Evolutionary conservation across 37 sponge, comb jelly and placozoan genomes (phyloP).

Genomic region (Petrosia ficiformis): DNA sequence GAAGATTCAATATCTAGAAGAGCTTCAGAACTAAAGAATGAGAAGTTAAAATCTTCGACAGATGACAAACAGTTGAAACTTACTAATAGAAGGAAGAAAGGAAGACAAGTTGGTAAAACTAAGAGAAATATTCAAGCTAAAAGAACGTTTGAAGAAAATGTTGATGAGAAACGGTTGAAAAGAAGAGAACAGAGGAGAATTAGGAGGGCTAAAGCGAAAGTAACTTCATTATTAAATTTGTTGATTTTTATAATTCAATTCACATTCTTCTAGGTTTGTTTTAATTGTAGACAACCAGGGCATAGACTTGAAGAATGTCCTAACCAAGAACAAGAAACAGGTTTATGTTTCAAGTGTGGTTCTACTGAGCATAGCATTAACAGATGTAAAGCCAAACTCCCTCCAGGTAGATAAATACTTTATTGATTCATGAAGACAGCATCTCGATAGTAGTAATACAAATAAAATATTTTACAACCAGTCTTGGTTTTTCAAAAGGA

Average conservation of each 20-base stretch:
- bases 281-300: conserved; percentile 70
- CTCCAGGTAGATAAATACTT: conserved; percentile 1
- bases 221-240: conserved; percentile 7
- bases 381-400: conserved; percentile 39
- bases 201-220: conserved; percentile 47
- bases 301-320: conserved; percentile 72
- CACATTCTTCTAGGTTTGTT: conserved; percentile 55
- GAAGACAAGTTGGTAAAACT: no score
- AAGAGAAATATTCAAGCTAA: no score
- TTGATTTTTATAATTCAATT: neutral
- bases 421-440: neutral
- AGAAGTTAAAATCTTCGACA: no score
- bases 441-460: no score
- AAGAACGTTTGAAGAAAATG: conserved; percentile 1
- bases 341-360: conserved; percentile 86
- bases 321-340: neutral
- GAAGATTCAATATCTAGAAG: no score
- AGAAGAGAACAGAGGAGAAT: conserved; percentile 23
- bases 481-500: no score
- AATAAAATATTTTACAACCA: no score
- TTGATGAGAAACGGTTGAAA: conserved; percentile 15
- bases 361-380: conserved; percentile 65
- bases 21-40: no score
- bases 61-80: no score
- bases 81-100: no score